Percentiles rank a stretch among this genome's conserved stretches.
Evolutionary conservation across 1,140 invertebrate species (phyloP).

Genomic region (Hylaeus anthracinus): DNA sequence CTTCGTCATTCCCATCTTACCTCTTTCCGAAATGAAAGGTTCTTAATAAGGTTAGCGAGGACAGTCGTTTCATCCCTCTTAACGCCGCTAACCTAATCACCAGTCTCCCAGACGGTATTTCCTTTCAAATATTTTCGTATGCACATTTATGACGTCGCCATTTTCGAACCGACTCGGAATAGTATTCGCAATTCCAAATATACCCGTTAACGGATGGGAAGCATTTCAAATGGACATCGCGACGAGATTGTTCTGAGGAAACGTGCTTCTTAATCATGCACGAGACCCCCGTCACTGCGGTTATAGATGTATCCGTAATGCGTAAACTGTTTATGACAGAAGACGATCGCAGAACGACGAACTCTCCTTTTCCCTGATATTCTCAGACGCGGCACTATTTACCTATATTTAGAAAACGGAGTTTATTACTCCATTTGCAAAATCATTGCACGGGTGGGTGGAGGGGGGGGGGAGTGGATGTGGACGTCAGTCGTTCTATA

Average conservation of each 20-base stretch:
- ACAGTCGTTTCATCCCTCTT: constrained; percentile 55
- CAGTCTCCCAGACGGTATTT: constrained; percentile 44
- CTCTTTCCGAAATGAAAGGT: constrained; percentile 43
- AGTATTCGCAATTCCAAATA: constrained; percentile 47
- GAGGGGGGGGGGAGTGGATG: too few relatives aligned
- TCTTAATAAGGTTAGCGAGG: constrained; percentile 65
- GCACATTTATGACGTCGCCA: constrained; percentile 41
- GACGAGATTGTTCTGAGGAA: constrained; percentile 21
- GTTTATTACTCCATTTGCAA: too few relatives aligned
- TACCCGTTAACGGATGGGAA: constrained; percentile 41
- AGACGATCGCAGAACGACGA: background rate
- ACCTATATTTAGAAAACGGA: too few relatives aligned
- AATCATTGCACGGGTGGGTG: too few relatives aligned
- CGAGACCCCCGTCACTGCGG: background rate
- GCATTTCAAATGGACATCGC: constrained; percentile 47
- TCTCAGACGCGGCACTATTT: background rate
- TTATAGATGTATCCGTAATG: background rate
- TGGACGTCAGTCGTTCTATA: too few relatives aligned
- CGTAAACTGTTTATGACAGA: constrained; percentile 10
- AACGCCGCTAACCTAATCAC: constrained; percentile 64
- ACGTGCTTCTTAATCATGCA: constrained; percentile 20
- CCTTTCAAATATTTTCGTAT: constrained; percentile 48
- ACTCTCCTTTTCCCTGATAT: background rate
- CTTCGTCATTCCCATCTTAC: constrained; percentile 4
- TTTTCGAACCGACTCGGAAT: constrained; percentile 40